These are phyloP conservation scores for Camponotus pennsylvanicus DNA, from an alignment of 1,140 invertebrate species.

Conservation along the genomic window DNA sequence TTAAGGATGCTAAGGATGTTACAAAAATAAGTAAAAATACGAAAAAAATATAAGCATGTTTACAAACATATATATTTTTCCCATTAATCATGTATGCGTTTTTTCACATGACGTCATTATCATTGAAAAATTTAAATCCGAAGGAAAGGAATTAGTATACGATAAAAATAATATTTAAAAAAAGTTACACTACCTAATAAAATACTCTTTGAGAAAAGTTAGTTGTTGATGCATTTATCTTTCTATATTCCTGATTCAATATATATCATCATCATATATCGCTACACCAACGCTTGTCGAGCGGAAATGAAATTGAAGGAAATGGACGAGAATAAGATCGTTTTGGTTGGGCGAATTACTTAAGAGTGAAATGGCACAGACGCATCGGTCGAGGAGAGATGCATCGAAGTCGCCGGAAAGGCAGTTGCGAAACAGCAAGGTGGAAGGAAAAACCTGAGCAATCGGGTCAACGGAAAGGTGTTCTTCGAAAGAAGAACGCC, in stretches of 20 bases:
- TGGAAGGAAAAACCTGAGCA: conserved; percentile 59
- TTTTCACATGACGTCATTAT: background rate
- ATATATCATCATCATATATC: conserved; percentile 46
- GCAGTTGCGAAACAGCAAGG: conserved; percentile 56
- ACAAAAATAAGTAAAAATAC: background rate
- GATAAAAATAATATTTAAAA: conserved; percentile 11
- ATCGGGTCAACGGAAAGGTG: conserved; percentile 49
- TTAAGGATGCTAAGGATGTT: background rate
- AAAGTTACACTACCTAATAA: background rate
- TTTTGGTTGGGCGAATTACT: conserved; percentile 60
- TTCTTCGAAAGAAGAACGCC: background rate
- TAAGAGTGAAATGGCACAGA: conserved; percentile 51
- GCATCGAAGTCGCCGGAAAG: conserved; percentile 52
- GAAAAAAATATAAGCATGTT: background rate
- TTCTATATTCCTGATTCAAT: conserved; percentile 13
- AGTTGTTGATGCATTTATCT: conserved; percentile 13
- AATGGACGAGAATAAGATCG: conserved; percentile 59
- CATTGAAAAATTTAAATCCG: background rate
- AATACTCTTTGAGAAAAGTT: background rate
- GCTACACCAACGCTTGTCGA: conserved; percentile 16
- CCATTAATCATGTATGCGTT: background rate
- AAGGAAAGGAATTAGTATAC: background rate
- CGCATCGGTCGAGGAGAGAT: conserved; percentile 2
- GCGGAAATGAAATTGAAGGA: conserved; percentile 57
- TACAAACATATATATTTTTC: background rate